Conservation (phyloP, 2,888 invertebrate genomes). For the Nephrocerus scutellatus region DNA sequence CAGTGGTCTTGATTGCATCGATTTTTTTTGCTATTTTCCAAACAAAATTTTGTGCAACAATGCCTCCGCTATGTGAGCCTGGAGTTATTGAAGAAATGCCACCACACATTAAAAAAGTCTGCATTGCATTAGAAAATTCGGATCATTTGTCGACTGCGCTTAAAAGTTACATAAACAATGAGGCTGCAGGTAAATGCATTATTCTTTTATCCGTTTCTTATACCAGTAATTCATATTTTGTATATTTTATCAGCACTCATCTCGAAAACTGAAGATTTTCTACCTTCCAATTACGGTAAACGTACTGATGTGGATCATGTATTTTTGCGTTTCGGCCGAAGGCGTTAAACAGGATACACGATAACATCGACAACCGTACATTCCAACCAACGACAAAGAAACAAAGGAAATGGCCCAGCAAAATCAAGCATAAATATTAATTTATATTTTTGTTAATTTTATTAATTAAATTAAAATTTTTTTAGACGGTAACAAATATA, state of each 20-base stretch:
- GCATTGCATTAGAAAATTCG: constrained; percentile 50
- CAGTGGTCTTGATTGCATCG: constrained; percentile 27
- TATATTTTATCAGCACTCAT: constrained; percentile 33
- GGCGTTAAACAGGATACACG: constrained; percentile 65
- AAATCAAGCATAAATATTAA: no score
- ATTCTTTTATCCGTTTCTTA: not conserved
- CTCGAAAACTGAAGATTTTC: constrained; percentile 40
- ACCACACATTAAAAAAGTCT: constrained; percentile 53
- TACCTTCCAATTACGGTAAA: constrained; percentile 58
- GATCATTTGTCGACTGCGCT: constrained; percentile 43
- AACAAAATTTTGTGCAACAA: constrained; percentile 33
- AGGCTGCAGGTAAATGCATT: constrained; percentile 41
- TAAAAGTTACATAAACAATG: constrained; percentile 44
- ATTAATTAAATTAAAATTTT: constrained; percentile 9
- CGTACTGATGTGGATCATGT: constrained; percentile 86
- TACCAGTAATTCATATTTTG: constrained; percentile 1
- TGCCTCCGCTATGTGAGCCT: constrained; percentile 53
- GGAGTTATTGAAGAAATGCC: constrained; percentile 54
- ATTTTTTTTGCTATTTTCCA: constrained; percentile 26
- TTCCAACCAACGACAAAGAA: not conserved
- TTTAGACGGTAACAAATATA: no score
- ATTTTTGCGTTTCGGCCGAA: constrained; percentile 80
- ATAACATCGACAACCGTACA: no score
- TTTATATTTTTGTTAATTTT: constrained; percentile 10
- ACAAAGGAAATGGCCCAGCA: constrained; percentile 7